Evolutionary conservation across 2,888 invertebrate species (phyloP), one percentile per base, ranked within the genome.

Genomic region (Lasioglossum malachurum): DNA sequence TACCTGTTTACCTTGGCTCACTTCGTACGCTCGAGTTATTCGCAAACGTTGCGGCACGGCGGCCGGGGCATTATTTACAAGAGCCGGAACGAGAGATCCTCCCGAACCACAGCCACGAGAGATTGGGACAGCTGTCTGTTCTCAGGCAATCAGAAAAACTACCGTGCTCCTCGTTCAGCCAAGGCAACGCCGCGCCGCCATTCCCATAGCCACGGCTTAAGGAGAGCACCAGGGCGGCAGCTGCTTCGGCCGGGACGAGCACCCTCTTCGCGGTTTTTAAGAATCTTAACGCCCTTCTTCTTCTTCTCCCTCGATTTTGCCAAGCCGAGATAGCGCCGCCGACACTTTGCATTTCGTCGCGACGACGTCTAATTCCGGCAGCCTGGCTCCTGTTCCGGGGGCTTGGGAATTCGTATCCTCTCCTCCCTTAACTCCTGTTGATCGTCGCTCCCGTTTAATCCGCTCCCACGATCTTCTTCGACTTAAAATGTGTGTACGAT

Each of bases 131-230:
- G 95, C 95, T 95, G 95, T 91, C 93, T 88, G 92, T 94, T 95
- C 95, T 90, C 94, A 94, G 92, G 94, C 94, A 95, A 95, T 95
- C 94, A 94, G 94, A 95, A 95, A 94, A 95, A 95, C 93, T 94
- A 91, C 91, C 91, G 86, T 85, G 83, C 64, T 72, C 87, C 79
- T 80, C 64, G 79, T 86, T 75, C 83, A 76, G 46, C 81, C 69
- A 67, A 84, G 84, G 74, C 85, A 87, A 83, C 85, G 81, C 88
- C 64, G 82, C 85, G 83, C 88, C 64, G 82, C 83, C 82, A 73
- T 83, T 82, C 84, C 80, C 84, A 80, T 81, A 78, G 87, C 88
- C 88, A 72, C 86, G 86, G 91, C 92, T 92, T 92, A 92, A 92
- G 88, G 80, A 85, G 86, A 85, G 86, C 77, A 74, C 72, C 72